phyloP scores from a whole-genome alignment of 2,888 invertebrate species.

The Sympetrum striolatum region DNA sequence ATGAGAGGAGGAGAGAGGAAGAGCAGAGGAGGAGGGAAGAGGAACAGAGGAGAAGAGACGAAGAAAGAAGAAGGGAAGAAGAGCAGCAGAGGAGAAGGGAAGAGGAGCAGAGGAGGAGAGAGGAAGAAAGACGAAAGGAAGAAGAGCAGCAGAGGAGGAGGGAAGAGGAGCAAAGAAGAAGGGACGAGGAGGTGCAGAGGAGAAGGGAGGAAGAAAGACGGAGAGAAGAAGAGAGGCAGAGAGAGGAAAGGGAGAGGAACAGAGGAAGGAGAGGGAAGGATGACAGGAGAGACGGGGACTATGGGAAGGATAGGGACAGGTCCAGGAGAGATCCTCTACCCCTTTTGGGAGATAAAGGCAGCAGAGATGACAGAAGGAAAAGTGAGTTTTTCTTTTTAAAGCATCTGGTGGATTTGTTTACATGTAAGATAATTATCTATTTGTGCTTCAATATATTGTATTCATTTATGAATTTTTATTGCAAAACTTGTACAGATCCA shows the following conservation, averaged over 20 bases:
- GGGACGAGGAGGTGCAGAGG: constrained; percentile 24
- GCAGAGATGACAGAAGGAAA: neutral
- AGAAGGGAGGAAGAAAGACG: constrained; percentile 25
- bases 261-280: constrained; percentile 11
- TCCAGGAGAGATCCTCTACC: neutral
- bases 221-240: constrained; percentile 23
- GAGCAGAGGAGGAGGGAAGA: constrained; percentile 47
- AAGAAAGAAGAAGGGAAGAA: constrained; percentile 47
- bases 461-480: no score
- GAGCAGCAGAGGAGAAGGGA: neutral
- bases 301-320: neutral
- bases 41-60: constrained; percentile 50
- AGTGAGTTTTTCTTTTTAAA: neutral
- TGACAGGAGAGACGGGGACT: constrained; percentile 12
- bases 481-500: no score
- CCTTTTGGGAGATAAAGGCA: neutral
- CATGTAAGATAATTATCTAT: no score
- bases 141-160: constrained; percentile 18
- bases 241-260: constrained; percentile 14
- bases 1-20: constrained; percentile 46
- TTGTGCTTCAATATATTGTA: no score
- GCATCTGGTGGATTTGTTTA: no score
- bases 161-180: constrained; percentile 22
- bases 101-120: neutral
- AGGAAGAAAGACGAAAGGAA: neutral